Percentiles rank a stretch among this genome's conserved stretches.
These are phyloP conservation scores for Lagria hirta DNA, from an alignment of 2,888 invertebrate genomes.

Conservation along the genomic window DNA sequence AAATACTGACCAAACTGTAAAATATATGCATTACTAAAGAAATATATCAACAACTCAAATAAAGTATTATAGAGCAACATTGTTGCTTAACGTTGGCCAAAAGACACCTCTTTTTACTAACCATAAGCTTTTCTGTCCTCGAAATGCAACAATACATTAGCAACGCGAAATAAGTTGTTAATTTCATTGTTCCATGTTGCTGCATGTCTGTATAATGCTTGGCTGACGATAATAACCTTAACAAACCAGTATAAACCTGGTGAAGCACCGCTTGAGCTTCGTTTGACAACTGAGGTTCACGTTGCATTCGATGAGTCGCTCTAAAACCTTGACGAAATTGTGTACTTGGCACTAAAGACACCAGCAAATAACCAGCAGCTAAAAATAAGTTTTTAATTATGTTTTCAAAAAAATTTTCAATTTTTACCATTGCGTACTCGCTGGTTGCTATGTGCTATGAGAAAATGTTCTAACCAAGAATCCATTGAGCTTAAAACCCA, in stretches of 20 bases:
- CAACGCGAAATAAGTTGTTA: slow-evolving; percentile 90
- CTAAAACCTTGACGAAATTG: slow-evolving; percentile 88
- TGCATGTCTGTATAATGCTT: slow-evolving; percentile 84
- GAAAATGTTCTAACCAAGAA: slow-evolving; percentile 87
- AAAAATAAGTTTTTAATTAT: slow-evolving; percentile 35
- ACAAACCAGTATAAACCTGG: slow-evolving; percentile 72
- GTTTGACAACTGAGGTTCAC: slow-evolving; percentile 57
- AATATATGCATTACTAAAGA: neutral
- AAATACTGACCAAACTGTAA: slow-evolving; percentile 89
- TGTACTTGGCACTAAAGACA: slow-evolving; percentile 87
- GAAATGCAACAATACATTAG: slow-evolving; percentile 90
- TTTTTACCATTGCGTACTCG: slow-evolving; percentile 78
- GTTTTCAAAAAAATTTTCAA: neutral
- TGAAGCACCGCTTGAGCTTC: slow-evolving; percentile 61
- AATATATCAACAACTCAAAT: slow-evolving; percentile 3
- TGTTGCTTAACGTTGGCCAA: neutral
- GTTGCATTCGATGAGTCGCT: slow-evolving; percentile 57
- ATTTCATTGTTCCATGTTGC: slow-evolving; percentile 85
- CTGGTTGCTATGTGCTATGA: slow-evolving; percentile 82
- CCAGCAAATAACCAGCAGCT: slow-evolving; percentile 86
- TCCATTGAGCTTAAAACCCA: slow-evolving; percentile 93
- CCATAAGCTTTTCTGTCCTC: slow-evolving; percentile 90
- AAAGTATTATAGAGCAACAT: slow-evolving; percentile 4
- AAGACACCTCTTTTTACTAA: slow-evolving; percentile 50
- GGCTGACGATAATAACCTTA: slow-evolving; percentile 77